phyloP scores from a whole-genome alignment of 2,113 vertebrate genomes.

The Lanius collurio region DNA sequence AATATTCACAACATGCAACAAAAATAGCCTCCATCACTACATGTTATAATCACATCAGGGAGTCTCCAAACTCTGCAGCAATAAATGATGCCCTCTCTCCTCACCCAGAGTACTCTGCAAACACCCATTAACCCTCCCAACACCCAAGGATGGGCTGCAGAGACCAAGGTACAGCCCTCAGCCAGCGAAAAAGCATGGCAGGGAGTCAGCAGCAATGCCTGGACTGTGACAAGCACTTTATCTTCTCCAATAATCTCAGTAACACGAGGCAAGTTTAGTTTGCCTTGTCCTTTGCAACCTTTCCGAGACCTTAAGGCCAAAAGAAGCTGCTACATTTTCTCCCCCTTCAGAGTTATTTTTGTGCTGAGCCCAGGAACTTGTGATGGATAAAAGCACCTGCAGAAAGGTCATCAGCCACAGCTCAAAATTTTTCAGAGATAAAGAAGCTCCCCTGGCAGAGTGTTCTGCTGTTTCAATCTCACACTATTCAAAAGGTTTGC shows the following conservation, averaged over 20 bases:
- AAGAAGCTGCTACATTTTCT: not conserved
- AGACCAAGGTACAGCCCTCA: rapidly evolving
- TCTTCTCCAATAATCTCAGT: not conserved
- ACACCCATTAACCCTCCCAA: not conserved
- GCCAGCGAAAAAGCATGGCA: not conserved
- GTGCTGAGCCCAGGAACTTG: not conserved
- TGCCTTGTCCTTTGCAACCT: not conserved
- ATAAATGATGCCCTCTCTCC: not conserved
- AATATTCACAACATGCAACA: constrained; percentile 54
- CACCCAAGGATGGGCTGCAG: not conserved
- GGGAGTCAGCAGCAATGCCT: not conserved
- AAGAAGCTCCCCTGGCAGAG: not conserved
- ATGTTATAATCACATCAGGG: constrained; percentile 39
- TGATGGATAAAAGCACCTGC: not conserved
- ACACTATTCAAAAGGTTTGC: not conserved
- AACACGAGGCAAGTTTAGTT: not conserved
- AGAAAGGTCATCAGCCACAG: not conserved
- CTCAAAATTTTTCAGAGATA: not conserved
- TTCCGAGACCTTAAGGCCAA: not conserved
- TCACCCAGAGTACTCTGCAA: not conserved
- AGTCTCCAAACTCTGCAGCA: constrained; percentile 34
- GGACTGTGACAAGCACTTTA: not conserved
- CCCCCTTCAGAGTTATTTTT: not conserved
- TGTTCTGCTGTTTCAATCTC: not conserved
- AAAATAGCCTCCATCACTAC: constrained; percentile 63